Conservation (phyloP, 2,888 invertebrate genomes). For the Capitulum mitella region DNA sequence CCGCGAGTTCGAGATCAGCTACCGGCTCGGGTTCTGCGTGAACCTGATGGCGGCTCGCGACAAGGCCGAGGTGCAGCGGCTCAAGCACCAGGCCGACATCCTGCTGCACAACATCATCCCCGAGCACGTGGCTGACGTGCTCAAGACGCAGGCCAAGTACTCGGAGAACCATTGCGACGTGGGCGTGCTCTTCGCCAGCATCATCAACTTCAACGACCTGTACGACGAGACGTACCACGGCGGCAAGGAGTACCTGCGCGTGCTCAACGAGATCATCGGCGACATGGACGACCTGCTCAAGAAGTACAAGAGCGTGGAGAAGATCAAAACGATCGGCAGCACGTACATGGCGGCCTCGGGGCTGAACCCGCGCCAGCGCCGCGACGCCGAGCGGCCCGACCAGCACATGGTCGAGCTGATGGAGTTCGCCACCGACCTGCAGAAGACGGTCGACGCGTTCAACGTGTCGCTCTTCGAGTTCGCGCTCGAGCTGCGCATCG, state of each 20-base stretch:
- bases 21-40: conserved; percentile 84
- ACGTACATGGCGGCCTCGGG: conserved; percentile 98
- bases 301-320: conserved; percentile 79
- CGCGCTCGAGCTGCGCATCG: conserved; percentile 75
- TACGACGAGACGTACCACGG: conserved; percentile 95
- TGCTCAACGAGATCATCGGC: conserved; percentile 89
- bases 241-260: conserved; percentile 90
- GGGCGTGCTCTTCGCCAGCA: conserved; percentile 93
- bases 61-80: conserved; percentile 76
- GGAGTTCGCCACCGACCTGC: conserved; percentile 89
- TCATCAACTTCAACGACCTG: conserved; percentile 95
- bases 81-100: conserved; percentile 95
- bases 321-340: conserved; percentile 94
- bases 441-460: conserved; percentile 75
- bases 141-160: conserved; percentile 80
- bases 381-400: conserved; percentile 53
- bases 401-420: conserved; percentile 78
- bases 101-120: conserved; percentile 94
- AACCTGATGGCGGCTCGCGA: conserved; percentile 83
- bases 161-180: conserved; percentile 88
- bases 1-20: conserved; percentile 90
- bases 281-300: conserved; percentile 91
- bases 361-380: conserved; percentile 69
- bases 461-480: conserved; percentile 85
- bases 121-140: conserved; percentile 83